These are phyloP conservation scores for Hycleus phaleratus DNA, from an alignment of 1,140 invertebrate species.

Conservation along the genomic window DNA sequence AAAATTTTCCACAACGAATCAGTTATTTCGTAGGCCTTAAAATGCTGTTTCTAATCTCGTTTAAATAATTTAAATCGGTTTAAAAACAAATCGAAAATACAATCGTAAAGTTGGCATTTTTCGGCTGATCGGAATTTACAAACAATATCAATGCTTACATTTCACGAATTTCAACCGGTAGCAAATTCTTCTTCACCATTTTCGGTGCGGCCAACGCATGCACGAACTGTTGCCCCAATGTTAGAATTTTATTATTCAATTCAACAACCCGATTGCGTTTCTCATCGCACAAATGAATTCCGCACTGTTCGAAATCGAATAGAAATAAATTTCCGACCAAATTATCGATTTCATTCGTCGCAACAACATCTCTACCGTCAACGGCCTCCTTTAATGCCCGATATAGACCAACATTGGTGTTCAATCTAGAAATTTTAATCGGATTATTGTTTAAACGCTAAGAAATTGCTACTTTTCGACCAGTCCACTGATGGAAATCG, in stretches of 20 bases:
- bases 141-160: constrained; percentile 48
- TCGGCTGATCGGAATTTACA: constrained; percentile 31
- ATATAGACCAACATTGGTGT: constrained; percentile 82
- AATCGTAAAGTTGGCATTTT: too few species aligned
- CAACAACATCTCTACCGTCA: constrained; percentile 58
- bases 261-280: constrained; percentile 70
- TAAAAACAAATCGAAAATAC: too few species aligned
- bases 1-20: too few species aligned
- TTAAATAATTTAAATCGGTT: too few species aligned
- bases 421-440: constrained; percentile 42
- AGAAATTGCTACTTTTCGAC: constrained; percentile 62
- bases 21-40: too few species aligned
- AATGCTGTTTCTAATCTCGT: too few species aligned
- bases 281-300: constrained; percentile 83
- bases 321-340: constrained; percentile 85
- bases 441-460: too few species aligned
- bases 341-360: constrained; percentile 66
- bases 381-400: constrained; percentile 63
- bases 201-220: constrained; percentile 61
- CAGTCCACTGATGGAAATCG: constrained; percentile 75
- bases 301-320: constrained; percentile 95
- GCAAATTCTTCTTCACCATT: constrained; percentile 50
- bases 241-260: constrained; percentile 70
- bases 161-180: constrained; percentile 65
- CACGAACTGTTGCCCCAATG: constrained; percentile 75